Conservation (phyloP, 92 coral and sea anemone species). For the Paragorgia papillata region DNA sequence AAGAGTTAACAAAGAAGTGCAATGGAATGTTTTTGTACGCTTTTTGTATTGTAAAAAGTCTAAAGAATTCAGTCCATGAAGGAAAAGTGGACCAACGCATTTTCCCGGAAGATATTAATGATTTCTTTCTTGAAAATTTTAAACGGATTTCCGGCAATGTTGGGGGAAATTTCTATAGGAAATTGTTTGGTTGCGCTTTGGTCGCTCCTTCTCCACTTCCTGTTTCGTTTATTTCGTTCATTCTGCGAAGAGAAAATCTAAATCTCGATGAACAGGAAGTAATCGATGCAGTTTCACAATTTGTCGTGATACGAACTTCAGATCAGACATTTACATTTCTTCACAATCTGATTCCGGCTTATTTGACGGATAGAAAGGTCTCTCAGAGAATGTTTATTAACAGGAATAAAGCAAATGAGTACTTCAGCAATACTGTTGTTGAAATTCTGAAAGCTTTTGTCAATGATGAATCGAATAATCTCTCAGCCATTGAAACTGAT, state of each 20-base stretch:
- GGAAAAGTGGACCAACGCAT: too few relatives aligned
- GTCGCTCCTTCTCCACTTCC: too few relatives aligned
- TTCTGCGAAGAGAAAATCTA: too few relatives aligned
- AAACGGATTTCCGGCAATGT: conserved; percentile 15
- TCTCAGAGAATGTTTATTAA: conserved; percentile 29
- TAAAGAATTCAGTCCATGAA: too few relatives aligned
- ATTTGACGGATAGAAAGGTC: conserved; percentile 17
- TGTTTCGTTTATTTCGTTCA: too few relatives aligned
- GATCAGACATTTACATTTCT: too few relatives aligned
- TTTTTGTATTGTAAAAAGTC: too few relatives aligned
- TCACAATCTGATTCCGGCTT: conserved; percentile 41
- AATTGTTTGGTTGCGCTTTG: conserved; percentile 41
- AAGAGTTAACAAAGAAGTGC: conserved; percentile 25
- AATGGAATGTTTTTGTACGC: too few relatives aligned
- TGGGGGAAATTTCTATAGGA: conserved; percentile 16
- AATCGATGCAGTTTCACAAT: too few relatives aligned
- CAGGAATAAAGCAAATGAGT: conserved; percentile 20
- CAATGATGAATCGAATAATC: too few relatives aligned
- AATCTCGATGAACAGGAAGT: too few relatives aligned
- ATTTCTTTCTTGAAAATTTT: conserved; percentile 14
- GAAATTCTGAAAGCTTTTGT: conserved; percentile 2
- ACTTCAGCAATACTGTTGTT: conserved; percentile 13
- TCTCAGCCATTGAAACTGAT: background rate
- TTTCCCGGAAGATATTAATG: conserved; percentile 11
- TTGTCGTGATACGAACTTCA: too few relatives aligned